Evolutionary conservation across 2,797 vertebrate genomes (phyloP), one percentile per base, ranked within the genome.

Genomic region (Esox masquinongy): DNA sequence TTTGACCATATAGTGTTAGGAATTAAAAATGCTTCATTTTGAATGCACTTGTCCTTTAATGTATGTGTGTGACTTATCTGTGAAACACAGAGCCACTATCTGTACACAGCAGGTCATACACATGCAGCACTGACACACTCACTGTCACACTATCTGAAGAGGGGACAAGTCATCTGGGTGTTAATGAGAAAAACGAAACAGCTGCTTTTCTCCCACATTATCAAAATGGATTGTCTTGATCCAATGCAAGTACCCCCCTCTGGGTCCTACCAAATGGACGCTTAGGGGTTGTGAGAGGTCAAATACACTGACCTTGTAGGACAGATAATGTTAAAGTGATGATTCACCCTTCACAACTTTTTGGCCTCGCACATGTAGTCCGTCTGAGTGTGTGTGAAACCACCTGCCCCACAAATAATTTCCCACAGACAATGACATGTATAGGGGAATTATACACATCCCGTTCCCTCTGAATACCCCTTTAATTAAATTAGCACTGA

Each of bases 171-270:
- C 2, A 34, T 68, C 19, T 39, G 67, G 36, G 67, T 43, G 67
- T n/a, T 68, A 39, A 19, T 68, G 39, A 68, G 67, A 19, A 49
- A 56, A 78, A 75, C 78, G 24, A 56, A 78, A 77, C 82, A 83
- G 77, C 82, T 83, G 82, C 78, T 77, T 74, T 70, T 76, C 43
- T 61, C 68, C 68, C 14, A 72, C 78, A 72, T 76, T 76, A 85
- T 83, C 74, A 83, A 82, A 80, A 86, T 79, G 64, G 66, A 82
- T 82, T 77, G 80, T 79, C 79, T 72, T 72, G 17, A 19, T 8
- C 9, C 36, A 43, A 3, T n/a, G 16, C 17, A 11, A 24, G n/a
- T 9, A 11, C 17, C 36, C 9, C 36, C 67, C 31, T 36, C 67
- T 39, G 67, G 67, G 31, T 36, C 19, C 34, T 68, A 68, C 67